Conservation (phyloP, 2,888 invertebrate genomes). For the Eudasyphora cyanicolor region DNA sequence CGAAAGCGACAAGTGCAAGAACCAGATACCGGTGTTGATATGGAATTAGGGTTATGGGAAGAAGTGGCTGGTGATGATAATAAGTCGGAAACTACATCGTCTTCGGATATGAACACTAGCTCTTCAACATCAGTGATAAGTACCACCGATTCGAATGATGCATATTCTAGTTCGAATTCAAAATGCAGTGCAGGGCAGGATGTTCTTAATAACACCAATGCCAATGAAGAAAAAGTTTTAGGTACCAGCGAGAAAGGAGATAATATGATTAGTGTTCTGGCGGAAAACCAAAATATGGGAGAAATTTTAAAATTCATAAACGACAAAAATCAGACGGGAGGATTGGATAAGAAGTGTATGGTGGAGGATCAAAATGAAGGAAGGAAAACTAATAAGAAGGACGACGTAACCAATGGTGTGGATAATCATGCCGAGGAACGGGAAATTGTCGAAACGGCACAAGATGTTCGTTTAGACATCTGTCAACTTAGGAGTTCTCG, state of each 20-base stretch:
- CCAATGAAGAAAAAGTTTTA: conserved; percentile 44
- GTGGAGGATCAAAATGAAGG: conserved; percentile 9
- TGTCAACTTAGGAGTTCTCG: not conserved
- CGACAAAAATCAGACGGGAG: not conserved
- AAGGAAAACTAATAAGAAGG: conserved; percentile 32
- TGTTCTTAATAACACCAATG: conserved; percentile 39
- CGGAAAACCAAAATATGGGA: conserved; percentile 42
- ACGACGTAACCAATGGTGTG: not conserved
- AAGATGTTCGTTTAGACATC: conserved; percentile 2
- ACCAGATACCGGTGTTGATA: conserved; percentile 49
- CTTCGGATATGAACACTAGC: conserved; percentile 62
- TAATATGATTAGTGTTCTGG: conserved; percentile 45
- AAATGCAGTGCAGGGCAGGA: conserved; percentile 55
- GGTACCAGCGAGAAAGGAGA: not conserved
- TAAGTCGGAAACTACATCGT: conserved; percentile 37
- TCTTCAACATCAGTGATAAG: conserved; percentile 60
- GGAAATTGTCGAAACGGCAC: not conserved
- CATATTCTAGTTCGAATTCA: conserved; percentile 42
- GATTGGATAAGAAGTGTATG: not conserved
- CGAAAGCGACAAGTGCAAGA: conserved; percentile 54
- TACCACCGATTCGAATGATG: conserved; percentile 65
- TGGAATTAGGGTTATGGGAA: conserved; percentile 65
- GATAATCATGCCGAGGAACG: too few species aligned
- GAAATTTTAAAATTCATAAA: conserved; percentile 33
- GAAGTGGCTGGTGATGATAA: conserved; percentile 65